Base-by-base conservation (phyloP, 1,140 invertebrate species). In the Cepaea nemoralis region DNA sequence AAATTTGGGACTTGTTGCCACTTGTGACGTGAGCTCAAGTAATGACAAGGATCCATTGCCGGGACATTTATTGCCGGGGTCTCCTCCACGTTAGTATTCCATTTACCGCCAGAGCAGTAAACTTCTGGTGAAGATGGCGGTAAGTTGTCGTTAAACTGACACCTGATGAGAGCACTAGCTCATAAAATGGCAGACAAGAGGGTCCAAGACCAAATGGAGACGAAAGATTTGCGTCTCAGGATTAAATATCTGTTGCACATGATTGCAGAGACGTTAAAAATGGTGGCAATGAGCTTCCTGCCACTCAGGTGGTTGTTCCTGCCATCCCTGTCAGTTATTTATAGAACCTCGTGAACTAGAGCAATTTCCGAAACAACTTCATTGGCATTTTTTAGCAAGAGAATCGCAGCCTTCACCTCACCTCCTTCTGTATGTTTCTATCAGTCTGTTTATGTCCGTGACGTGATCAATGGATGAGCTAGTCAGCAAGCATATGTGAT, bases 291-390 rank as follows among this genome's bases (percentile, higher is more conserved):
- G 59, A 2, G 59, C 16, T 63, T 63, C 59, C 59, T 63, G 59
- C 16, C 59, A 63, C 33, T 63, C 5, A 6, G 27, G 33, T 31
- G n/a, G 2, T 27, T 63, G 3, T 31, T 8, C 33, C 3, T 63
- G n/a, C 33, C 22, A 31, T 63, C 27, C n/a, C 6, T 63, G 59
- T 19, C 55, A 63, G 59, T 55, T 10, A 22, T 63, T 63, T 63
- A 63, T 63, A 63, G n/a, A 31, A 63, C n/a, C 59, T 31, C 27
- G 27, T 63, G 19, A 63, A 63, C 59, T 63, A 31, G n/a, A 6
- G 59, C 59, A 63, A 63, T 63, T 63, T 63, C 59, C 59, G 59
- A 63, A 63, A 31, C 59, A 63, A 31, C 59, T 63, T 63, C 59
- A 63, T 16, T 5, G n/a, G n/a, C n/a, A n/a, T n/a, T n/a, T n/a